Evolutionary conservation across 2,888 invertebrate genomes (phyloP).

Genomic region (Xestia ashworthii): DNA sequence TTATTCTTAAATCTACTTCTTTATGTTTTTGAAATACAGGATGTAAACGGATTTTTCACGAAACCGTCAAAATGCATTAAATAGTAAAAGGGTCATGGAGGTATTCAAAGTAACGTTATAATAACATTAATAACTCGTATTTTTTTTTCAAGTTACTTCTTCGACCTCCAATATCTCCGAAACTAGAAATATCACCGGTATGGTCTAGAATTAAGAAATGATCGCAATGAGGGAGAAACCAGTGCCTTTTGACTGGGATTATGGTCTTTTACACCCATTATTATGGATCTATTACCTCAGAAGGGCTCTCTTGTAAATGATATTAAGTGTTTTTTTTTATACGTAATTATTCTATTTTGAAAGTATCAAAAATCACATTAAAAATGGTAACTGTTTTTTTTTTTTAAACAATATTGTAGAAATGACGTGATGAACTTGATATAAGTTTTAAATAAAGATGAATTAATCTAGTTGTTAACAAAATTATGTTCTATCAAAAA

Average conservation of each 20-base stretch:
- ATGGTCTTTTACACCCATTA: not conserved
- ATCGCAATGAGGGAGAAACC: not conserved
- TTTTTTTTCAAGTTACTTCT: not conserved
- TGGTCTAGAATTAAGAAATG: not conserved
- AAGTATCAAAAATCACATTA: not conserved
- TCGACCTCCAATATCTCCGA: not conserved
- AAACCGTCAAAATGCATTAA: not conserved
- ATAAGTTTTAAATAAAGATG: not conserved
- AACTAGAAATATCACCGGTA: not conserved
- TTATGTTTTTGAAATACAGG: not conserved
- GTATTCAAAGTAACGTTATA: not conserved
- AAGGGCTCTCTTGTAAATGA: conserved; percentile 26
- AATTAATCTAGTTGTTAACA: not conserved
- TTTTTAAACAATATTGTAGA: not conserved
- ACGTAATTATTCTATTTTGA: not conserved
- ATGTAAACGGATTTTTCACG: not conserved
- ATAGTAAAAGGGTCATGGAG: not conserved
- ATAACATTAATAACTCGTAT: too few relatives aligned
- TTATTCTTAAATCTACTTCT: not conserved
- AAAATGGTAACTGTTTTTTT: not conserved
- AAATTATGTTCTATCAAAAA: not conserved
- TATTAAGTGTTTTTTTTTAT: not conserved
- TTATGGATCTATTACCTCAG: conserved; percentile 3
- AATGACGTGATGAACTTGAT: not conserved
- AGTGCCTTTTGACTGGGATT: not conserved